Evolutionary conservation across 2,888 invertebrate genomes (phyloP), one percentile per base, ranked within the genome.

Genomic region (Dasysyrphus tricinctus): DNA sequence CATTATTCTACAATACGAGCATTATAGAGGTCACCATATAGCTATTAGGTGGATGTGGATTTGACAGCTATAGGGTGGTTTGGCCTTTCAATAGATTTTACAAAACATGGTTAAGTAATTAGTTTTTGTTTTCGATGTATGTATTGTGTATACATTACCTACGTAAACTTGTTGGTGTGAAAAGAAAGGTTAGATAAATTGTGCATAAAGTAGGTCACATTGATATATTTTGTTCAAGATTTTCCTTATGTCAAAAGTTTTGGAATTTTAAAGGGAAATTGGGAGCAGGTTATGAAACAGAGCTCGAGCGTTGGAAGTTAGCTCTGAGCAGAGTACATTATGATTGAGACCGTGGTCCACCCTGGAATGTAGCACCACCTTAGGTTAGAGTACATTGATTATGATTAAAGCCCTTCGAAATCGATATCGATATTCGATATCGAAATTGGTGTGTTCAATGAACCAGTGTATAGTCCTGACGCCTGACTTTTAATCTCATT

Each of bases 31-130:
- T 76, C 76, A 61, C 69, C 69, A 39, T 5, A 37, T 12, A 4
- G 63, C n/a, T 44, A 61, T 49, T 29, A 63, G 57, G 49, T 56
- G 69, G 37, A 47, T 34, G 57, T 56, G 69, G 34, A 44, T 24
- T 32, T 57, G 70, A 59, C 65, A 69, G 42, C n/a, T 69, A n/a
- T n/a, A 57, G 70, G 63, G 69, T 79, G 65, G 70, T 39, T 69
- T 34, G 65, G 70, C 61, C 49, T 67, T 81, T 67, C 61, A 81
- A 80, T 73, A 69, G 73, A 77, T 77, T 81, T 70, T 44, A 59
- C 73, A 47, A 61, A 37, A 19, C 32, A 70, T 14, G 5, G 78
- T 78, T 49, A 49, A 78, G 85, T 81, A 81, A 78, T 86, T 81
- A 86, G 78, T 74, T 81, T 73, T 24, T 54, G 47, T 57, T 34